Base-by-base conservation (phyloP, 92 coral and sea anemone genomes). In the Palythoa heliodiscus region DNA sequence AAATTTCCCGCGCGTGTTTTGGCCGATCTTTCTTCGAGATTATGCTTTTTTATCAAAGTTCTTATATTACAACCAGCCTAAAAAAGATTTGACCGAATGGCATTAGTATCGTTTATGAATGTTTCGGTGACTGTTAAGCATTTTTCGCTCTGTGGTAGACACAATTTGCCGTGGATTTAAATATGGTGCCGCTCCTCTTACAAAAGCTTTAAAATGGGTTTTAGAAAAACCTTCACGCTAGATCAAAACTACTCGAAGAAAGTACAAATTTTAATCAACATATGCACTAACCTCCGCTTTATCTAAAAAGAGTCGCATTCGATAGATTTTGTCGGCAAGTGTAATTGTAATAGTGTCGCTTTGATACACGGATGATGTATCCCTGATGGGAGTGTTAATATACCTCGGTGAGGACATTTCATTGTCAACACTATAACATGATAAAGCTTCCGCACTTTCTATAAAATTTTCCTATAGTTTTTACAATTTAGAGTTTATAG, bases 241-340 rank as follows among this genome's bases (percentile, higher is more conserved):
- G 16, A 37, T 79, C 5, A 4, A 5, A 67, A 40, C 14, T 37
- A 25, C 55, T 63, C 2, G 57, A 80, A 22, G 20, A n/a, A 53
- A 7, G 24, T 14, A 43, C 74, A 22, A 80, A 17, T 22, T 20
- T 64, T 17, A 6, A n/a, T 17, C 6, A 47, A 78, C 83, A 78
- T 64, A 47, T 80, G 60, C 47, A 39, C 19, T 11, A 64, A 22
- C n/a, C 13, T 13, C 50, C 38, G 11, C 48, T 80, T 80, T 73
- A 29, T 29, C 35, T 29, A 1, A 29, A 29, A 29, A 29, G 35
- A 29, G 35, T 29, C 35, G 35, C 35, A 29, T 29, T 29, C 74
- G 84, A 47, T 3, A 7, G 47, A 47, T 75, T 80, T 80, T 80
- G 84, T 80, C 84, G 84, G 84, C 47, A 80, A 7, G 60, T 6